phyloP scores from a whole-genome alignment of 2,888 invertebrate species.

The Amblyteles armatorius region DNA sequence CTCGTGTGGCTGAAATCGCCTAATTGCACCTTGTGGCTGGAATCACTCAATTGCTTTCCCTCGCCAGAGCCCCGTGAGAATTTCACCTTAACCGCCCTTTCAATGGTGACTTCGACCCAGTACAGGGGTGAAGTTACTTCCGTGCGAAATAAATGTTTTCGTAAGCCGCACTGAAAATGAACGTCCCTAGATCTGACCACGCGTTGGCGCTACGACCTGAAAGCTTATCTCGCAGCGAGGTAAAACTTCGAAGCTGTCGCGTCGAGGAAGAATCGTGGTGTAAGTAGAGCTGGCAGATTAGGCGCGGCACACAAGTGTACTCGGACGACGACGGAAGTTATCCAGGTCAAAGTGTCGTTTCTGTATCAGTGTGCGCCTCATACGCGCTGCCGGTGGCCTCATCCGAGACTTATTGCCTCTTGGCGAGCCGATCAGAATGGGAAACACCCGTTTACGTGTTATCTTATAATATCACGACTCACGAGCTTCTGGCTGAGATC shows the following conservation, averaged over 20 bases:
- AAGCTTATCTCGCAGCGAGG: not conserved
- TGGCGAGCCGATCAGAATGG: not conserved
- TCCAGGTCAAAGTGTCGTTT: not conserved
- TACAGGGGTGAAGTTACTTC: no score
- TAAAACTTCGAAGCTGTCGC: slow-evolving; percentile 22
- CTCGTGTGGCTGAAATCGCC: not conserved
- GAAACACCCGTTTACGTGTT: slow-evolving; percentile 13
- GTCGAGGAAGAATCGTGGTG: slow-evolving; percentile 26
- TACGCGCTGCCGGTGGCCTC: not conserved
- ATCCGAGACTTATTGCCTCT: not conserved
- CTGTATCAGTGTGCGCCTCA: not conserved
- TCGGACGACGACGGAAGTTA: not conserved
- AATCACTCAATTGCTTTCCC: not conserved
- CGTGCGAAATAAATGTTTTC: slow-evolving; percentile 11
- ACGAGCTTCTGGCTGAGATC: not conserved
- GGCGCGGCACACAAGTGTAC: not conserved
- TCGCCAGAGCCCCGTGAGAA: not conserved
- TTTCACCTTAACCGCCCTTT: not conserved
- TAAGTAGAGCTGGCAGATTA: slow-evolving; percentile 46
- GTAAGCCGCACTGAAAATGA: not conserved
- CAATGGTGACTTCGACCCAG: not conserved
- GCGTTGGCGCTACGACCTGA: not conserved
- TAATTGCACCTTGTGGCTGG: not conserved
- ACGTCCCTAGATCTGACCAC: not conserved
- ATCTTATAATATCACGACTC: not conserved